Percentiles rank a stretch among this genome's conserved stretches.
phyloP scores from a whole-genome alignment of 2,797 vertebrate species.

The Pantherophis alleghaniensis region DNA sequence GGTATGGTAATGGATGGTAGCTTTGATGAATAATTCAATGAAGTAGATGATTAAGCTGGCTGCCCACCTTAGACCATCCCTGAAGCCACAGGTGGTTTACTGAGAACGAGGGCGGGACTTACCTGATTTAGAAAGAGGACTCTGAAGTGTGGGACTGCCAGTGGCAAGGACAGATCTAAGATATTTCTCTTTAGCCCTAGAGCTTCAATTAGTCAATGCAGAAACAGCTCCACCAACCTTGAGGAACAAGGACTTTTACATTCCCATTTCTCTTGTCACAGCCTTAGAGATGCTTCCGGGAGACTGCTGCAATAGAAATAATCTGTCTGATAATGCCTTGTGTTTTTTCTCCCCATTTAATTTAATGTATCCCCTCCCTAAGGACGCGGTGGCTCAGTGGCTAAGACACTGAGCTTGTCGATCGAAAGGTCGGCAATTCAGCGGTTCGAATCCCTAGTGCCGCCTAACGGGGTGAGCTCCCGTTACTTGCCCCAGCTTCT shows the following conservation, averaged over 20 bases:
- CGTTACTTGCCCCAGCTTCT: too few relatives aligned
- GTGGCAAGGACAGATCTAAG: not conserved
- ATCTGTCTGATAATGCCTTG: not conserved
- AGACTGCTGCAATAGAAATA: not conserved
- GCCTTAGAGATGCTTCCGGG: not conserved
- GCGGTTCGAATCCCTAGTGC: too few relatives aligned
- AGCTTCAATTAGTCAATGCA: not conserved
- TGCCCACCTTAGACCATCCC: not conserved
- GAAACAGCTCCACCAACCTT: not conserved
- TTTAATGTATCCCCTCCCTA: too few relatives aligned
- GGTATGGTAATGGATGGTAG: not conserved
- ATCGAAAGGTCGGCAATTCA: too few relatives aligned
- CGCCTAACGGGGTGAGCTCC: too few relatives aligned
- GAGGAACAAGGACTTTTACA: too few relatives aligned
- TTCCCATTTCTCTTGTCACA: not conserved
- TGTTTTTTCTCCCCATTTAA: not conserved
- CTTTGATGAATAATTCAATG: not conserved
- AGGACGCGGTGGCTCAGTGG: too few relatives aligned
- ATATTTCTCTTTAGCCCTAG: not conserved
- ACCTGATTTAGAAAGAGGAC: too few relatives aligned
- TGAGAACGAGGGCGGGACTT: not conserved
- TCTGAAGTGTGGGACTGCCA: not conserved
- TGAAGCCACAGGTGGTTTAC: not conserved
- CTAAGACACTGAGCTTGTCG: too few relatives aligned
- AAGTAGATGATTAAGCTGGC: not conserved